Evolutionary conservation across 2,113 vertebrate species (phyloP).

Genomic region (Jaculus jaculus): DNA sequence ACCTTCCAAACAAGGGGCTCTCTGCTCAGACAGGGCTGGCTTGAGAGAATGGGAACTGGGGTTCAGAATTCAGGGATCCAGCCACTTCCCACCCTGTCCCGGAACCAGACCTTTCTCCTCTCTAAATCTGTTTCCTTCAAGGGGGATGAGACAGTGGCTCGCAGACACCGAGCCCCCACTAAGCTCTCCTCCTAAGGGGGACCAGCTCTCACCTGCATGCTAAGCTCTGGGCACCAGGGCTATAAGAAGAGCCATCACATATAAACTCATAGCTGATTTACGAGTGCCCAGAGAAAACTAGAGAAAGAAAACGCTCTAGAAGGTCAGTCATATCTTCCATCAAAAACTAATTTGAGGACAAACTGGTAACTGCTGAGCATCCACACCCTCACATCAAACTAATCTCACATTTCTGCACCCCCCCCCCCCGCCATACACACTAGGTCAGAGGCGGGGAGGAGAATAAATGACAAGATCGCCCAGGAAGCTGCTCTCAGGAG

Average conservation of each 20-base stretch:
- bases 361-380: neutral
- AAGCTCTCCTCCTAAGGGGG: neutral
- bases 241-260: neutral
- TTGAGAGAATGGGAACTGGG: neutral
- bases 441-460: neutral
- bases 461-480: neutral
- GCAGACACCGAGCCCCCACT: neutral
- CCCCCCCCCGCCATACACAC: neutral
- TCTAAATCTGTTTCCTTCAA: neutral
- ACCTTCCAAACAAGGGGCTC: neutral
- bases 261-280: too few species aligned
- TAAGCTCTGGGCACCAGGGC: neutral
- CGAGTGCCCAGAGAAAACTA: neutral
- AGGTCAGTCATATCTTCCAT: neutral
- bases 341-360: neutral
- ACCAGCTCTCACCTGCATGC: too few species aligned
- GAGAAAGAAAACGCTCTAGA: too few species aligned
- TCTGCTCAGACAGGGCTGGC: neutral
- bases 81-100: neutral
- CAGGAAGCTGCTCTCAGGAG: neutral
- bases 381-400: neutral
- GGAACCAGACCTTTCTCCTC: neutral
- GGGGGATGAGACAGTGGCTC: neutral
- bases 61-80: neutral
- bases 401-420: neutral